Evolutionary conservation across 2,113 vertebrate species (phyloP), one percentile per base, ranked within the genome.

Genomic region (Pantherophis guttatus): DNA sequence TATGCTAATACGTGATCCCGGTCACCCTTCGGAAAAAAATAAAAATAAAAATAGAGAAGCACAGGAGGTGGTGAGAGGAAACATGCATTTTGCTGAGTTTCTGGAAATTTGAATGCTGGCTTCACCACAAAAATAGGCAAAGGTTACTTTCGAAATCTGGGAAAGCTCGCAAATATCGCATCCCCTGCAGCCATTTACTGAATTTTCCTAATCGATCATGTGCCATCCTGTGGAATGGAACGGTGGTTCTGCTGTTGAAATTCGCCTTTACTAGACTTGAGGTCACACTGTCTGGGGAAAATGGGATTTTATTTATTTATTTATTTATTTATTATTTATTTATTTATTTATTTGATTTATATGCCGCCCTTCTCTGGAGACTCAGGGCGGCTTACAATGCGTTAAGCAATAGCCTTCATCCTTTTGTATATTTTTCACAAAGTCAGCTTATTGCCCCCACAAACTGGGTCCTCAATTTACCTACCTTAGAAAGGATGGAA

Each of bases 1-100:
- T 75, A 33, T 5, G 6, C n/a, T 39, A 17, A 19, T 39, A 81
- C 1, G 15, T 39, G 33, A 81, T 17, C 33, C 33, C 3, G 3
- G 29, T 75, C n/a, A 33, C 2, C 8, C 19, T 75, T 39, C 54
- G 15, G 0, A 0, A 0, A 0, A 0, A 39, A 39, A 50, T 5
- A 50, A 50, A 50, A 6, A 48, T 3, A 48, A 39, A 21, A 39
- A 39, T 39, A 39, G 33, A 81, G 33, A 33, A 33, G n/a, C 1
- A 33, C 15, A 39, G 6, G 1, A 39, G 33, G 21, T 2, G 33
- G 8, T 39, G 2, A 39, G 7, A 81, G 2, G 33, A 81, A 81
- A 81, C 7, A 8, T 8, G 70, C 70, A 81, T 39, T 81, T 21
- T 19, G 33, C 70, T 81, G 17, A 81, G 15, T 7, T 39, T 39